A percentile compares a stretch with the other conserved stretches of the same genome.
These are phyloP conservation scores for Drosophila prostipennis DNA, from an alignment of 2,888 invertebrate genomes.

Conservation along the genomic window DNA sequence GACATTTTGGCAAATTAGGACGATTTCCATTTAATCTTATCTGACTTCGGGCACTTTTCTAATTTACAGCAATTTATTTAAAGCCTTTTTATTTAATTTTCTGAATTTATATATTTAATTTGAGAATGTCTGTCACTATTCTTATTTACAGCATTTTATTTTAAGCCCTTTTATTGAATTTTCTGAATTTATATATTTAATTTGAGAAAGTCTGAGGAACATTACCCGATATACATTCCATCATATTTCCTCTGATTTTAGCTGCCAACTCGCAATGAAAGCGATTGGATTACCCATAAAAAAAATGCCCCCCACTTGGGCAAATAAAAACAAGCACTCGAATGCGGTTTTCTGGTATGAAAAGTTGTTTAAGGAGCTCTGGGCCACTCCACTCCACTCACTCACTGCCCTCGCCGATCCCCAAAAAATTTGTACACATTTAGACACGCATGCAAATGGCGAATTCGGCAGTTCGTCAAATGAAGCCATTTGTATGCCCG, in stretches of 20 bases:
- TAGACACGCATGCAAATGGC: conserved; percentile 69
- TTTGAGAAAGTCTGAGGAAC: no score
- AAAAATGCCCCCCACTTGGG: background rate
- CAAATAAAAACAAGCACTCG: conserved; percentile 10
- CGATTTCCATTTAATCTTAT: no score
- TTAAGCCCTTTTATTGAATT: background rate
- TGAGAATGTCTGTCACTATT: no score
- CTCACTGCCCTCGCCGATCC: conserved; percentile 46
- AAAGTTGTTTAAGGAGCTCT: conserved; percentile 24
- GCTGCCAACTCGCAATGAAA: background rate
- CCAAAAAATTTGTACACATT: conserved; percentile 59
- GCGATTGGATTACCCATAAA: conserved; percentile 17
- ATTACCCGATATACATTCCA: background rate
- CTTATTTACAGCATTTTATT: background rate
- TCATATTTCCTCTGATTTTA: conserved; percentile 9
- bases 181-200: background rate
- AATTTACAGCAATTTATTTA: background rate
- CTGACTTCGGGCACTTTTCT: no score
- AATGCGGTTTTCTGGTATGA: conserved; percentile 8
- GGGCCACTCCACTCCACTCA: background rate
- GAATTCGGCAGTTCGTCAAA: conserved; percentile 49
- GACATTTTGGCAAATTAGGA: no score
- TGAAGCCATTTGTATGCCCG: conserved; percentile 74
- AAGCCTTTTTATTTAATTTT: background rate
- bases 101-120: background rate